phyloP scores from a whole-genome alignment of 2,888 invertebrate species.

The Cybosia mesomella region DNA sequence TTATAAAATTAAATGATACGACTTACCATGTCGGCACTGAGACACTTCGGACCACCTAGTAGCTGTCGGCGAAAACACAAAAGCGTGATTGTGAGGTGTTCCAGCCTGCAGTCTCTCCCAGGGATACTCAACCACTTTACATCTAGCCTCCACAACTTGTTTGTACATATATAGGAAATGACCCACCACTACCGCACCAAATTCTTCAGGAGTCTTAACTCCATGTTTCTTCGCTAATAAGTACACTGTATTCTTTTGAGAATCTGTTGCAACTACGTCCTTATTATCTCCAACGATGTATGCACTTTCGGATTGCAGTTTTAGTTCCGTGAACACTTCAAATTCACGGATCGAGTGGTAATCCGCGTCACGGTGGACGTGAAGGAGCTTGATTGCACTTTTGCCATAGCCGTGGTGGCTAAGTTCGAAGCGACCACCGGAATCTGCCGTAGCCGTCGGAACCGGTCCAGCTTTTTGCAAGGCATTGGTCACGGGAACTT shows the following conservation, averaged over 20 bases:
- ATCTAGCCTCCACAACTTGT: conserved; percentile 90
- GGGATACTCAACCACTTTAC: conserved; percentile 91
- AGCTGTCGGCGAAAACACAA: conserved; percentile 90
- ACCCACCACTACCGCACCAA: conserved; percentile 90
- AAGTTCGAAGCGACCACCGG: conserved; percentile 87
- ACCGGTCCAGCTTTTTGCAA: conserved; percentile 52
- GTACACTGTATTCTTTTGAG: conserved; percentile 94
- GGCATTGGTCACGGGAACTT: conserved; percentile 45
- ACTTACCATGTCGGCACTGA: conserved; percentile 89
- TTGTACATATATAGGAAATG: conserved; percentile 92
- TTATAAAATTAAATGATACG: neutral
- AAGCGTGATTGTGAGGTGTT: conserved; percentile 91
- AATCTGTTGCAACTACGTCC: conserved; percentile 93
- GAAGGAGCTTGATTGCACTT: conserved; percentile 90
- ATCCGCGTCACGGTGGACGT: conserved; percentile 89
- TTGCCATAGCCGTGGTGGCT: conserved; percentile 91
- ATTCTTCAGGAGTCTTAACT: conserved; percentile 92
- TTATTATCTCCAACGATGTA: conserved; percentile 92
- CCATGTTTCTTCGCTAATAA: conserved; percentile 92
- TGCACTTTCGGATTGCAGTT: conserved; percentile 90
- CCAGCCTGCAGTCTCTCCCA: conserved; percentile 90
- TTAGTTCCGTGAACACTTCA: conserved; percentile 90
- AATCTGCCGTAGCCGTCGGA: conserved; percentile 76
- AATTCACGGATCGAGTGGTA: conserved; percentile 91
- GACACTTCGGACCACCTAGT: conserved; percentile 90